Base-by-base conservation (phyloP, 2,888 invertebrate species). In the Lottia gigantea region DNA sequence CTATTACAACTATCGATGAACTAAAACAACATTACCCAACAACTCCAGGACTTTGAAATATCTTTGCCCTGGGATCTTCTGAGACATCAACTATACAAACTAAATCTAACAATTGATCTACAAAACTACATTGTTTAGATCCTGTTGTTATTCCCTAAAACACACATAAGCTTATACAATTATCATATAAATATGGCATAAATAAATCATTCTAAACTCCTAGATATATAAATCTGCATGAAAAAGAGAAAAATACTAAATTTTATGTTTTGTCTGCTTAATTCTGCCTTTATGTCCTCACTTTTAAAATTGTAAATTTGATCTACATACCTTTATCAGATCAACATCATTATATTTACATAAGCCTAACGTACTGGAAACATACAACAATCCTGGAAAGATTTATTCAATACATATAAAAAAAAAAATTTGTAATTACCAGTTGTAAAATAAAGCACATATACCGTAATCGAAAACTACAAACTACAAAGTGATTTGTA, bases 281-380 rank as follows among this genome's bases (percentile, higher is more conserved):
- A n/a, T n/a, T n/a, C n/a, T n/a, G n/a, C n/a, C n/a, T n/a, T n/a
- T n/a, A n/a, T n/a, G n/a, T n/a, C n/a, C n/a, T n/a, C n/a, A n/a
- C n/a, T n/a, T n/a, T n/a, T n/a, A n/a, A n/a, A n/a, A n/a, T n/a
- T n/a, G n/a, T n/a, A n/a, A n/a, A n/a, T n/a, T n/a, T n/a, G n/a
- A n/a, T n/a, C n/a, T n/a, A 64, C 81, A 77, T 78, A 86, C 86
- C 80, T 82, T 78, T 12, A 86, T 85, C 0, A 86, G 76, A 67
- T 86, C 86, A 8, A 84, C 82, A 79, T 86, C 86, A 77, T 85
- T 82, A 68, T 78, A 76, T 71, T 78, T 74, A 74, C 86, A 86
- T 19, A 86, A 70, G 1, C 86, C 86, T 25, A 86, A 75, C n/a
- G 77, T 79, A 23, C 82, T 83, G 7, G 83, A 80, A 46, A 85